Evolutionary conservation across 2,888 invertebrate species (phyloP).

Genomic region (Cordilura impudica): DNA sequence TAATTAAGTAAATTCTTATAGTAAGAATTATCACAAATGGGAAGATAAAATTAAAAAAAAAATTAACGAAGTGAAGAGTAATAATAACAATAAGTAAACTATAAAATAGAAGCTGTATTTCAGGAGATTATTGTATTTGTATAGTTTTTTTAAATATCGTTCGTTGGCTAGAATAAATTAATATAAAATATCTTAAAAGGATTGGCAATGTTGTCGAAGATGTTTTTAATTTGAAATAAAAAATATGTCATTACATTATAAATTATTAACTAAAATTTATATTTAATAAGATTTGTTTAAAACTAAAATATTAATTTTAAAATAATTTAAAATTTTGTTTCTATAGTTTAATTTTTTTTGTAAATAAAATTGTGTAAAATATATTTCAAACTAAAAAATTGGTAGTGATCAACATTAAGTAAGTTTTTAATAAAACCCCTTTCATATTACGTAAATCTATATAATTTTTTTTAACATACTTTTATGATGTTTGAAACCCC

Average conservation of each 20-base stretch:
- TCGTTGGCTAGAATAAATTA: slow-evolving; percentile 28
- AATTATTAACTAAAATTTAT: not conserved
- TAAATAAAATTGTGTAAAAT: not conserved
- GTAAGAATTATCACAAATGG: slow-evolving; percentile 48
- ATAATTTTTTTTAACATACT: slow-evolving; percentile 24
- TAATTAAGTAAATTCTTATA: slow-evolving; percentile 47
- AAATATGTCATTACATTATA: not conserved
- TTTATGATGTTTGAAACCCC: slow-evolving; percentile 53
- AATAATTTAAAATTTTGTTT: slow-evolving; percentile 42
- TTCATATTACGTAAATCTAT: slow-evolving; percentile 11
- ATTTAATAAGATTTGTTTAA: too few species aligned
- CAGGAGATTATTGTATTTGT: not conserved
- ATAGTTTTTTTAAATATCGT: slow-evolving; percentile 11
- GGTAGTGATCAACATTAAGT: not conserved
- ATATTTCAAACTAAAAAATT: too few species aligned
- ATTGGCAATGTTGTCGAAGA: slow-evolving; percentile 51
- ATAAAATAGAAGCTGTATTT: slow-evolving; percentile 7
- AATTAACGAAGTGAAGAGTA: not conserved
- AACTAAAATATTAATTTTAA: too few species aligned
- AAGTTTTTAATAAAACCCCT: not conserved
- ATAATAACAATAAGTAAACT: not conserved
- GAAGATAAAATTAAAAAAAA: not conserved
- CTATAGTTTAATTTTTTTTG: too few species aligned
- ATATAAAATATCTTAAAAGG: slow-evolving; percentile 40
- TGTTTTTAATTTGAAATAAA: slow-evolving; percentile 3